Evolutionary conservation across 2,113 vertebrate species (phyloP).

Genomic region (Scatophagus argus): DNA sequence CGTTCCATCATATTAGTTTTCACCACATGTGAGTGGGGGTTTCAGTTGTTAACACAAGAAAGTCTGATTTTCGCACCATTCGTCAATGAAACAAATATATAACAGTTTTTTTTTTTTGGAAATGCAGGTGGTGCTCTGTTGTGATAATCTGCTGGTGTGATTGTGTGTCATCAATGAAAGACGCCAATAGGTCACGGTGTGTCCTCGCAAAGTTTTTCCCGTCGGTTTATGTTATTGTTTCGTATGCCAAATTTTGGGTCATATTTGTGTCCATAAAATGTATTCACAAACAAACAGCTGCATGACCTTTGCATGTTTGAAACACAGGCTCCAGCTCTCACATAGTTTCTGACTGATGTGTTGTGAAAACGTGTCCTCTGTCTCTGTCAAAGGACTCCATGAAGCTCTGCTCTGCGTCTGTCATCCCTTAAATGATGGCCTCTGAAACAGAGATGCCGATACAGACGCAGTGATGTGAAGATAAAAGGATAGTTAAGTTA

Average conservation of each 20-base stretch:
- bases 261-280: slow-evolving; percentile 9
- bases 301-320: slow-evolving; percentile 1
- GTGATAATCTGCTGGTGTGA: not conserved
- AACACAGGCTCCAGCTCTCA: slow-evolving; percentile 13
- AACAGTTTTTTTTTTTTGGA: not conserved
- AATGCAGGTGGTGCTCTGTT: not conserved
- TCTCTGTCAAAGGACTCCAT: slow-evolving; percentile 11
- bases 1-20: slow-evolving; percentile 27
- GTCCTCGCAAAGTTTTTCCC: not conserved
- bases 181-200: not conserved
- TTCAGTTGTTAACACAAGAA: not conserved
- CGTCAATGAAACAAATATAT: not conserved
- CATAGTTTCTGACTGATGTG: slow-evolving; percentile 35
- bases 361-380: slow-evolving; percentile 19
- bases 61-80: not conserved
- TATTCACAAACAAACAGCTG: not conserved
- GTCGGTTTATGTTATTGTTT: not conserved
- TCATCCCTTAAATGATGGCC: slow-evolving; percentile 23
- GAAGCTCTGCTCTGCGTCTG: slow-evolving; percentile 29
- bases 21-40: slow-evolving; percentile 14
- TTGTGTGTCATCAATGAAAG: not conserved
- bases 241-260: not conserved
- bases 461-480: slow-evolving; percentile 30
- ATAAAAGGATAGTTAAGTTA: slow-evolving; percentile 32
- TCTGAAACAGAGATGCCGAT: slow-evolving; percentile 19